Evolutionary conservation across 2,113 vertebrate species (phyloP).

Genomic region (Lipotes vexillifer): DNA sequence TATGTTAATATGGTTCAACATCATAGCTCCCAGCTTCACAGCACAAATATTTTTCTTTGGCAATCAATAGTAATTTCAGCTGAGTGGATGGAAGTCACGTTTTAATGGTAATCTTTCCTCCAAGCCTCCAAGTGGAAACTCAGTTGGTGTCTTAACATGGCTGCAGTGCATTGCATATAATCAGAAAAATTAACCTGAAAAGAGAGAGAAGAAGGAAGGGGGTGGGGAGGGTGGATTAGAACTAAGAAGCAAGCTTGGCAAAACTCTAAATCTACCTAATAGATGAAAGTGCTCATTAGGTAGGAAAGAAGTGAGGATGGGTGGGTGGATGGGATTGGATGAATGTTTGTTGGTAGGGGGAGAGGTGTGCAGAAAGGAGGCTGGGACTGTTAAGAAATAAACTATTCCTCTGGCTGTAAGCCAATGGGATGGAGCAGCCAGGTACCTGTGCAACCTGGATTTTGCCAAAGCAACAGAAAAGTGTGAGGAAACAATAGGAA

Average conservation of each 20-base stretch:
- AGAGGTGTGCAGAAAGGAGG: constrained; percentile 26
- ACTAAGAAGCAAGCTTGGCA: constrained; percentile 69
- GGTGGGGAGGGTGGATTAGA: constrained; percentile 67
- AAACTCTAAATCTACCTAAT: constrained; percentile 77
- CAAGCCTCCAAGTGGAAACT: constrained; percentile 85
- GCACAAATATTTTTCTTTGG: constrained; percentile 91
- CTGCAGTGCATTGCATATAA: constrained; percentile 77
- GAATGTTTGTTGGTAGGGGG: background rate
- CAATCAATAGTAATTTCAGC: constrained; percentile 92
- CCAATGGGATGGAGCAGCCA: background rate
- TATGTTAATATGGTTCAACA: constrained; percentile 89
- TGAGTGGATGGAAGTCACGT: constrained; percentile 89
- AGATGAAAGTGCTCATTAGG: constrained; percentile 75
- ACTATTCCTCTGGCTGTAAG: constrained; percentile 68
- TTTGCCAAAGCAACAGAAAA: background rate
- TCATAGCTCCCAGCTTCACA: constrained; percentile 88
- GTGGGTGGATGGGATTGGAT: background rate
- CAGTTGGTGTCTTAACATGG: constrained; percentile 83
- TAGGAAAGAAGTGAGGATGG: constrained; percentile 47
- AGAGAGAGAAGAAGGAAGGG: constrained; percentile 55
- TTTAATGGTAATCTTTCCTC: constrained; percentile 87
- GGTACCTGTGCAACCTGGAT: background rate
- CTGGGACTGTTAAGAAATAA: background rate
- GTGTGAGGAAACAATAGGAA: background rate
- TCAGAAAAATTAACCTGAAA: constrained; percentile 87